Evolutionary conservation across 2,888 invertebrate genomes (phyloP), one percentile per base, ranked within the genome.

Genomic region (Pherbina coryleti): DNA sequence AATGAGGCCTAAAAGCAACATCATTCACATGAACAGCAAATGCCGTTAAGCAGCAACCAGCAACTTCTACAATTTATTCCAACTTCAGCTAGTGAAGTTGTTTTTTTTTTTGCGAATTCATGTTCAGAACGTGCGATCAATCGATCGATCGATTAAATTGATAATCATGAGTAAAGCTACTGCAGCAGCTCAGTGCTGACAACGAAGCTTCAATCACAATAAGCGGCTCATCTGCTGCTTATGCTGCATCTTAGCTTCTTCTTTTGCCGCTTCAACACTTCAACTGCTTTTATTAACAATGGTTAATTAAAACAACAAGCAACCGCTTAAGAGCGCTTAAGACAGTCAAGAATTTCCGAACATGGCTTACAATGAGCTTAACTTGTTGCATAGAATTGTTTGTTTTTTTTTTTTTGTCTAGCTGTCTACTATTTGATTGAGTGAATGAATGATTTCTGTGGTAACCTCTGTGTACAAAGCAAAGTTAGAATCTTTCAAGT

Each of bases 301-400:
- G 70, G 31, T 34, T 70, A 70, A 70, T 55, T 28, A 70, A 70
- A 70, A n/a, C 70, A 70, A 55, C 53, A 31, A 31, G 55, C 70
- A 31, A 14, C 31, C 64, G 64, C 31, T 34, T 17, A 25, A 62
- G n/a, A n/a, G n/a, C n/a, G 28, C 55, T 25, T 5, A 53, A 70
- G 70, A 44, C 64, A n/a, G 64, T n/a, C 5, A 69, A 55, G 70
- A 55, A 55, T 70, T 55, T 70, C 53, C 70, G 53, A 70, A 70
- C 70, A 55, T 70, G 70, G 70, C 19, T 17, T 22, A 49, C 49
- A 37, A 69, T 69, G 66, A 8, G 66, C 22, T 44, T 66, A 37
- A 37, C n/a, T 19, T 37, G 66, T 44, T 19, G 66, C 66, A 31
- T 17, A 37, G 37, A 37, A 7, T 62, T 62, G 9, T 22, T 62